Evolutionary conservation across 2,797 vertebrate species (phyloP), one percentile per base, ranked within the genome.

Genomic region (Schizopygopsis pylzovi): DNA sequence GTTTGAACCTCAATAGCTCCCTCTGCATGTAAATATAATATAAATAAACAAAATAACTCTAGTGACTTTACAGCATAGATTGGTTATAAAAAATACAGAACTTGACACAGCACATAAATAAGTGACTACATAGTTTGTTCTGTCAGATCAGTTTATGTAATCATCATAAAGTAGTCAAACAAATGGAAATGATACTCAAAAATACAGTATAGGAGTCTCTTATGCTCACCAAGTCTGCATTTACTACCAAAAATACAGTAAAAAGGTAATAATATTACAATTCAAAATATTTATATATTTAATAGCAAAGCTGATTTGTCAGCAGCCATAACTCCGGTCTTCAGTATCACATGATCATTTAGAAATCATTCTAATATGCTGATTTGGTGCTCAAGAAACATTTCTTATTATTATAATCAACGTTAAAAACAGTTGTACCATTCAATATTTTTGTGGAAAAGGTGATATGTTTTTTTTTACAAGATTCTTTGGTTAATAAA

Each of bases 1-100:
- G 97, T 90, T 97, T 99, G 93, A 95, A 98, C 91, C 94, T 96
- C 92, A 97, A 82, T 87, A 99, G 92, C 90, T 99, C 98, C 91
- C 97, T 97, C 98, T 99, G 92, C 75, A 89, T 84, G 85, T 90
- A 33, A 87, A 81, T 13, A 70, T 47, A 83, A 87, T 10, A 76
- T 52, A 22, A 54, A 82, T 12, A 6, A 71, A n/a, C 28, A 71
- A 52, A 59, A 37, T 28, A 59, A 16, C 11, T 47, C 54, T 4
- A n/a, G 39, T 61, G 20, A 72, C 6, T 9, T 56, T 22, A 10
- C 43, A 47, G 37, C 12, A 6, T 76, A 12, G 6, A 39, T 8
- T n/a, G 28, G 22, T 41, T 54, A 45, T 77, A 2, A 77, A 63
- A 63, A n/a, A n/a, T n/a, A n/a, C n/a, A n/a, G n/a, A n/a, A n/a